Conservation (phyloP, 2,888 invertebrate genomes). For the Cheilosia grossa region DNA sequence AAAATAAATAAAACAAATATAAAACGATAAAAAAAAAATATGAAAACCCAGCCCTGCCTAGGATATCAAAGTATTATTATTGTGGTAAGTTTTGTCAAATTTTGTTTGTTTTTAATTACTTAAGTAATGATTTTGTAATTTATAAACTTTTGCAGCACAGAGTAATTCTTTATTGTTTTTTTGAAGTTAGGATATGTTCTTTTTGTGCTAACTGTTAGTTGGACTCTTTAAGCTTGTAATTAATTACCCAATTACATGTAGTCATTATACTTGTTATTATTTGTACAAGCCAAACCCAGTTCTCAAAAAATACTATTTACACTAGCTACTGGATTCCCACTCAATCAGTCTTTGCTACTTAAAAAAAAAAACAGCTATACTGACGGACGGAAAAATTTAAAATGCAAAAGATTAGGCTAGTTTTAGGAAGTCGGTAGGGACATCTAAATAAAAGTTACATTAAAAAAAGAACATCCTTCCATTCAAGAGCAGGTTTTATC, state of each 20-base stretch:
- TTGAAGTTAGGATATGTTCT: constrained; percentile 25
- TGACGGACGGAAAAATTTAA: too few relatives aligned
- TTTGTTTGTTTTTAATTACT: constrained; percentile 43
- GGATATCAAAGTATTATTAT: constrained; percentile 87
- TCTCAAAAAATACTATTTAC: too few relatives aligned
- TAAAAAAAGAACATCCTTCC: constrained; percentile 2
- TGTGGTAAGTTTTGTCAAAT: constrained; percentile 85
- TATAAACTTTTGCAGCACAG: constrained; percentile 47
- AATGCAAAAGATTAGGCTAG: too few relatives aligned
- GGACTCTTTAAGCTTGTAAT: constrained; percentile 2
- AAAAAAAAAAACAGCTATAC: too few relatives aligned
- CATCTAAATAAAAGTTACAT: too few relatives aligned
- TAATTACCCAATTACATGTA: not conserved
- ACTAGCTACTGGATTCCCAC: too few relatives aligned
- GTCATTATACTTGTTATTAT: not conserved
- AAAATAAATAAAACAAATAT: constrained; percentile 35
- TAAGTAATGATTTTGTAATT: constrained; percentile 40
- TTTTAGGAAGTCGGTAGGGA: too few relatives aligned
- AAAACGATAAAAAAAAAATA: constrained; percentile 48
- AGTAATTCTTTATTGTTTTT: constrained; percentile 30
- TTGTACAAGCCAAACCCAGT: too few relatives aligned
- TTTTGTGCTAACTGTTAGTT: not conserved
- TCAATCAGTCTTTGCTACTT: too few relatives aligned
- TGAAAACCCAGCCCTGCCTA: constrained; percentile 84
- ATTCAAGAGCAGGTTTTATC: not conserved